Evolutionary conservation across 2,888 invertebrate species (phyloP), one percentile per base, ranked within the genome.

Genomic region (Philonicus albiceps): DNA sequence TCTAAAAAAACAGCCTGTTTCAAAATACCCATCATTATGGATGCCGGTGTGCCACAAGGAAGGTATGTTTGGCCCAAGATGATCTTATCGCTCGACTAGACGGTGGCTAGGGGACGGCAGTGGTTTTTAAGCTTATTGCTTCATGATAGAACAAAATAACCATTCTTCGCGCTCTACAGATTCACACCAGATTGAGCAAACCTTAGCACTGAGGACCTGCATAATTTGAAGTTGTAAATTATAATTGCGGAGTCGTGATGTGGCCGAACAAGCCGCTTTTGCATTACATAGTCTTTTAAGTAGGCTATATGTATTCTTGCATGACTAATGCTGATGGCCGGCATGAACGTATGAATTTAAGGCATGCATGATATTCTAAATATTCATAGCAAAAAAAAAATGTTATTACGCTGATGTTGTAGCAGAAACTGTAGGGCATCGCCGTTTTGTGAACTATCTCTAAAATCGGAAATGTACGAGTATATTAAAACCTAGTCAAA

Each of bases 201-300:
- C 72, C 30, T 27, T 30, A 49, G 72, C 37, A 27, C 19, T 40
- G 73, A 16, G n/a, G 55, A 55, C 40, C 22, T 73, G 22, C 40
- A 84, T 72, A 73, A 84, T 84, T 84, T 73, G 8, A 55, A 19
- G 81, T 64, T 81, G 64, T 81, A 81, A 81, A 73, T 84, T 73
- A 43, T 84, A 84, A 84, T 84, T 84, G 84, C 73, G 13, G 73
- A 37, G 37, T 84, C 84, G 84, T 84, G 84, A 72, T 73, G 73
- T 40, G 27, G 37, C 37, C 27, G 43, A 72, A 37, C n/a, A 84
- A 73, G 40, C 64, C 22, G 55, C 30, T 13, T 73, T 73, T 30
- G 73, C 30, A 73, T 73, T 30, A 73, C 11, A 13, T 49, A 49
- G 49, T 49, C n/a, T 49, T 49, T 7, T 49, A 49, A 64, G 64